Evolutionary conservation across 2,888 invertebrate species (phyloP), one percentile per base, ranked within the genome.

Genomic region (Tenthredo livida): DNA sequence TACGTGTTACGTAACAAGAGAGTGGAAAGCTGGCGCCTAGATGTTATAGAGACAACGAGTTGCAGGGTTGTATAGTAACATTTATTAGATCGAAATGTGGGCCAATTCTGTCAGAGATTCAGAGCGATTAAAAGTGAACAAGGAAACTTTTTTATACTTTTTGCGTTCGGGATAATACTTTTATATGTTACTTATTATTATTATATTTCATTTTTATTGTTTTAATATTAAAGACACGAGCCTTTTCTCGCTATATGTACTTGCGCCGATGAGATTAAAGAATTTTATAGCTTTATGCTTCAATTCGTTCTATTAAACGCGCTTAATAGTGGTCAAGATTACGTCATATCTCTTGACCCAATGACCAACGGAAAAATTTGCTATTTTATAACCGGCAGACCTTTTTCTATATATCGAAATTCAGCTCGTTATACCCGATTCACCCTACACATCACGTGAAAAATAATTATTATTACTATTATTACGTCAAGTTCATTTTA

Each of bases 11-110:
- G 75, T 77, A 77, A 77, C 25, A 50, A 77, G 75, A 37, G 50
- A 17, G 40, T 25, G 29, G 6, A 77, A 7, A 77, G 75, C 33
- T 17, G 9, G 50, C 29, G 9, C 21, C 15, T 40, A 40, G 17
- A 40, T 25, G 17, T 77, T 77, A 47, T 47, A 54, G 54, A 77
- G 77, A 54, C 77, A 77, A 50, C 75, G n/a, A 40, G 75, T 21
- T 9, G 33, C 33, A 33, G 50, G 77, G 50, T 77, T 89, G 88
- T 88, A 88, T 88, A 88, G 89, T 85, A 85, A 89, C 88, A 88
- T 90, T 77, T 91, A 91, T 91, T 91, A 90, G 88, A 88, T 85
- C 86, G 87, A 88, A 88, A 90, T 90, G 90, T 91, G 90, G 90
- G 90, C 89, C 90, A 90, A 89, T 89, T 89, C 89, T 89, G 86